Evolutionary conservation across 1,140 invertebrate species (phyloP).

Genomic region (Amyelois transitella): DNA sequence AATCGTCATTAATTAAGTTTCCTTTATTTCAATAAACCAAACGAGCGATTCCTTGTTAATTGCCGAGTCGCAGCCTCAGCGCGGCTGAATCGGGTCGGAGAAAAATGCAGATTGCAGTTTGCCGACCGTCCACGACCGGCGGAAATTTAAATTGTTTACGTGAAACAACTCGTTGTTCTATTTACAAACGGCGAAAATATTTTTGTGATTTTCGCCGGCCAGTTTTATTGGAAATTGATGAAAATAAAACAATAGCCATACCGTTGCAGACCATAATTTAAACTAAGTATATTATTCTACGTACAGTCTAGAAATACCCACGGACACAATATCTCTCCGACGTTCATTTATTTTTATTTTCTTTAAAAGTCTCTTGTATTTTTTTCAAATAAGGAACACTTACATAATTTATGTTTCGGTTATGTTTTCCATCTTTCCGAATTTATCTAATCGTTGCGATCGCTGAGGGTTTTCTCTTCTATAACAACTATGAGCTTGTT

Average conservation of each 20-base stretch:
- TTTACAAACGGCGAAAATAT: constrained; percentile 15
- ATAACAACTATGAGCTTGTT: constrained; percentile 21
- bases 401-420: too few relatives aligned
- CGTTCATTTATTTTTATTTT: too few relatives aligned
- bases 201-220: not conserved
- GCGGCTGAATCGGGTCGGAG: constrained; percentile 28
- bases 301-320: too few relatives aligned
- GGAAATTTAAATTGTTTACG: constrained; percentile 45
- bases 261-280: not conserved
- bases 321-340: too few relatives aligned
- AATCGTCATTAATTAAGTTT: constrained; percentile 56
- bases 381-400: too few relatives aligned
- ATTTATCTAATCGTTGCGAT: not conserved
- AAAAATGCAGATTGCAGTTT: constrained; percentile 46
- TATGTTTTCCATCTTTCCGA: too few relatives aligned
- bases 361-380: too few relatives aligned
- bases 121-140: constrained; percentile 20
- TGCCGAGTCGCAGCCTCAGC: constrained; percentile 45
- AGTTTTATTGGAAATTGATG: not conserved
- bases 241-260: not conserved
- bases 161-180: constrained; percentile 31
- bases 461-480: not conserved
- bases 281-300: too few relatives aligned
- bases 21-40: constrained; percentile 59
- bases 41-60: constrained; percentile 61